phyloP scores from a whole-genome alignment of 2,888 invertebrate genomes.

The Heliconius ethilla region DNA sequence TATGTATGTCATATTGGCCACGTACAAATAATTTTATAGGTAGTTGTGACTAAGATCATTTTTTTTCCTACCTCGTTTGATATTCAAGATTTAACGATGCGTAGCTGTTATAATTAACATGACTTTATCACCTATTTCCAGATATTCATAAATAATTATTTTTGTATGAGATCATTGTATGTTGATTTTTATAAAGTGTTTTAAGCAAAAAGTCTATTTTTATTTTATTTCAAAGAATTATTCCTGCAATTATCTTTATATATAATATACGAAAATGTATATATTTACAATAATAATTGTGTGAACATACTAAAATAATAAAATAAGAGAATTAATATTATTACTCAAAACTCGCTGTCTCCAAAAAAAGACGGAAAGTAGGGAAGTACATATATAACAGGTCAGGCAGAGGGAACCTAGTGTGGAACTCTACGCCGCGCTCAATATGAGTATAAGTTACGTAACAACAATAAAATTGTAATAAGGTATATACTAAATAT shows the following conservation, averaged over 20 bases:
- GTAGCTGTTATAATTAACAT: background rate
- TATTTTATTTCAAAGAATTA: background rate
- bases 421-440: too few relatives aligned
- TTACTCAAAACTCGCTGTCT: too few relatives aligned
- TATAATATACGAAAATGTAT: too few relatives aligned
- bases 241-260: background rate
- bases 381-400: too few relatives aligned
- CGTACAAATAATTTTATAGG: background rate
- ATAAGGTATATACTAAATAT: background rate
- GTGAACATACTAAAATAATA: too few relatives aligned
- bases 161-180: background rate
- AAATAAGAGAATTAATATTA: too few relatives aligned
- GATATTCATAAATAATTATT: background rate
- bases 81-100: constrained; percentile 2
- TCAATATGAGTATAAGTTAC: too few relatives aligned
- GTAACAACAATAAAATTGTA: background rate
- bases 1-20: too few relatives aligned
- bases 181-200: background rate
- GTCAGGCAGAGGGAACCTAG: too few relatives aligned
- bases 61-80: background rate
- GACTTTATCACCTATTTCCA: background rate
- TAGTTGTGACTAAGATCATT: background rate
- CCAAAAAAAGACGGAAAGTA: too few relatives aligned
- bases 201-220: background rate
- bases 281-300: too few relatives aligned